Base-by-base conservation (phyloP, 2,797 vertebrate genomes). In the Parauchenoglanis ngamensis region DNA sequence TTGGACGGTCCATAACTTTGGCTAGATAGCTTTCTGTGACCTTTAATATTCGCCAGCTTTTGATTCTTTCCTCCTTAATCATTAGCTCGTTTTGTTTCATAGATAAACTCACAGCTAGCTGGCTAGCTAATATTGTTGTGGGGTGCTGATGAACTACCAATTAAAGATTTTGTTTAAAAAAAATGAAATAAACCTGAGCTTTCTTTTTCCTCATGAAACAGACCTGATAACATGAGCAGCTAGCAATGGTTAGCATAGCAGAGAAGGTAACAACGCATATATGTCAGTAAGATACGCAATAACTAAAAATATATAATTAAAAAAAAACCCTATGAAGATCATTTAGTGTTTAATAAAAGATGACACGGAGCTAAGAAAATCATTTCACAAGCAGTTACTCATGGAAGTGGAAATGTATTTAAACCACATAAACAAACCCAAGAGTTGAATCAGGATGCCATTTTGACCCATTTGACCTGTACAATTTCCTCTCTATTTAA, bases 91-190 rank as follows among this genome's bases (percentile, higher is more conserved):
- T 82, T 67, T 54, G 15, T 67, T 21, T 21, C 2, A 4, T 0
- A 65, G 23, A n/a, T 19, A 10, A 82, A 28, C 54, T 67, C 8
- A n/a, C 70, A 63, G n/a, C 28, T 84, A 84, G 83, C 68, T 0
- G 46, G 83, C 49, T 84, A 72, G 83, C 83, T 84, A 17, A 28
- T 44, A 59, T n/a, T 19, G 83, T 46, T 44, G 13, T 68, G 17
- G 7, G 81, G 17, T 44, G 56, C 52, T 56, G 52, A 2, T 25
- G 67, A 70, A 56, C 49, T 7, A 25, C 49, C 7, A 7, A 19
- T 56, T 19, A 54, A 68, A 46, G 1, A 0, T 17, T 72, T 57
- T 40, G 5, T 56, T 46, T 52, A 49, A 49, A 10, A 11, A 56
- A 57, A 23, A 63, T 31, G 35, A 35, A 23, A 57, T 28, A n/a